These are phyloP conservation scores for Synanceia verrucosa DNA, from an alignment of 2,797 vertebrate species.

Conservation along the genomic window DNA sequence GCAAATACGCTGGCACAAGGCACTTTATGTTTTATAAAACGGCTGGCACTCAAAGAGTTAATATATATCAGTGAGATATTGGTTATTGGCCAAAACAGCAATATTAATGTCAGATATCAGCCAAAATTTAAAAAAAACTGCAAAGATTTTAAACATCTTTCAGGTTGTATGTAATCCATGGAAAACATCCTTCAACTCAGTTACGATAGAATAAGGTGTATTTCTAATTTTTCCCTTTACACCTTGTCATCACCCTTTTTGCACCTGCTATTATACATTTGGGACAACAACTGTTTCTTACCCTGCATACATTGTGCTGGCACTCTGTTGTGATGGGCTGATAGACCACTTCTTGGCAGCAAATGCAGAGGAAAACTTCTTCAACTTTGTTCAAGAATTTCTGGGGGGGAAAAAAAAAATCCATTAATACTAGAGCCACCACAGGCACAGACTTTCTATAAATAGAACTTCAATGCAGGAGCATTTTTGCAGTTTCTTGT, in stretches of 20 bases:
- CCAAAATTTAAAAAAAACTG: too few relatives aligned
- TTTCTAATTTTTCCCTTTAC: background rate
- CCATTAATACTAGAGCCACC: background rate
- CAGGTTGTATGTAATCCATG: too few relatives aligned
- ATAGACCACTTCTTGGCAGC: constrained; percentile 97
- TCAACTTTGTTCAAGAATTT: constrained; percentile 94
- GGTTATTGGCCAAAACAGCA: too few relatives aligned
- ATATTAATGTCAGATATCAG: too few relatives aligned
- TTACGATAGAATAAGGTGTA: too few relatives aligned
- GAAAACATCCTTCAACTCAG: background rate
- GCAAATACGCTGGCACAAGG: too few relatives aligned
- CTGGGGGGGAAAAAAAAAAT: too few relatives aligned
- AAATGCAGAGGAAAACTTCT: constrained; percentile 94
- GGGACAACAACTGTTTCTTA: constrained; percentile 62
- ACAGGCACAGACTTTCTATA: background rate
- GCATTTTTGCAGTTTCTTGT: background rate
- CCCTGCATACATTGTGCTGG: constrained; percentile 97
- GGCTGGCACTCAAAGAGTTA: too few relatives aligned
- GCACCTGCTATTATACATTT: background rate
- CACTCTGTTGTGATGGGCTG: constrained; percentile 94
- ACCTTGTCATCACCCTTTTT: background rate
- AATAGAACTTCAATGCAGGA: background rate
- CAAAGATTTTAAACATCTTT: too few relatives aligned
- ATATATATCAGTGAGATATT: too few relatives aligned
- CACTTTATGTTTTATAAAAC: too few relatives aligned